Evolutionary conservation across 2,113 vertebrate species (phyloP).

Genomic region (Todiramphus saurophagus): DNA sequence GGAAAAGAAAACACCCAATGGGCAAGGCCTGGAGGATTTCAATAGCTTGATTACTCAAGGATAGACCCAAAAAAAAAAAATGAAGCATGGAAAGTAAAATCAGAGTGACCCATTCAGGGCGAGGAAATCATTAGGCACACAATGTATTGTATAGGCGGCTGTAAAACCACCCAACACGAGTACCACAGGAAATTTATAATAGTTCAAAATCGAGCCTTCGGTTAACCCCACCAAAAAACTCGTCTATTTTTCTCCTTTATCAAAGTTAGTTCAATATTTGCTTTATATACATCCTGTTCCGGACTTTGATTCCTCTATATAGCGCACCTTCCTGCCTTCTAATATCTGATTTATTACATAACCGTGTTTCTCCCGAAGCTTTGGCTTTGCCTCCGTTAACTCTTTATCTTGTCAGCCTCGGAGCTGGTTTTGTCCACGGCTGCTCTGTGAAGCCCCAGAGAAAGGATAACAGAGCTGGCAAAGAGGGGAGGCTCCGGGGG

Average conservation of each 20-base stretch:
- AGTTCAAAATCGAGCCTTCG: not conserved
- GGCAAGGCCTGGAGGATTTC: slow-evolving; percentile 58
- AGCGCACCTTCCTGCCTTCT: slow-evolving; percentile 63
- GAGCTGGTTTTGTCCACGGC: rapidly evolving
- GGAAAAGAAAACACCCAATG: slow-evolving; percentile 69
- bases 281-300: slow-evolving; percentile 71
- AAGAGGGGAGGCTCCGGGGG: not conserved
- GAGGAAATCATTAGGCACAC: slow-evolving; percentile 61
- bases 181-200: slow-evolving; percentile 48
- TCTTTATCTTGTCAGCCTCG: slow-evolving; percentile 52
- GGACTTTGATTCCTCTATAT: slow-evolving; percentile 57
- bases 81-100: slow-evolving; percentile 12
- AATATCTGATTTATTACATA: slow-evolving; percentile 20
- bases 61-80: not conserved
- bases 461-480: not conserved
- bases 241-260: slow-evolving; percentile 56
- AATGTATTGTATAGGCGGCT: slow-evolving; percentile 42
- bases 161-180: not conserved
- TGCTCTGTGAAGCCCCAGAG: not conserved
- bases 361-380: not conserved
- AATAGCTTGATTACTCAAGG: slow-evolving; percentile 39
- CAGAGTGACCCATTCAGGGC: slow-evolving; percentile 24
- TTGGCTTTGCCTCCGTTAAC: slow-evolving; percentile 31
- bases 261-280: slow-evolving; percentile 66
- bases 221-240: slow-evolving; percentile 54